Conservation (phyloP, 2,113 vertebrate genomes). For the Pycnonotus jocosus region DNA sequence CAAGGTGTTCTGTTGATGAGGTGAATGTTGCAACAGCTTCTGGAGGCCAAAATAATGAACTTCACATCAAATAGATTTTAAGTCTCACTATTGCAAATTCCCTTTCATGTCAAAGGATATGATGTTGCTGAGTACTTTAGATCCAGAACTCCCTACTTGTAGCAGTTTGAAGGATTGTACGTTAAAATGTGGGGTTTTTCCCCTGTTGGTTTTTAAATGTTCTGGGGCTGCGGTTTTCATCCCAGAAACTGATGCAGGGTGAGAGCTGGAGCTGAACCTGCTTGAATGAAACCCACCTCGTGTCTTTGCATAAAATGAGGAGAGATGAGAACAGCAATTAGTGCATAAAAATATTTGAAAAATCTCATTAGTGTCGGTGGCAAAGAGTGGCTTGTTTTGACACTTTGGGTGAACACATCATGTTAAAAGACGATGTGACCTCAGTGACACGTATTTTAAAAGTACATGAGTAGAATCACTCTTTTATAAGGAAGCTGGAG, state of each 20-base stretch:
- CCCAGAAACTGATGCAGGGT: accelerated
- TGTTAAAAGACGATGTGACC: neutral
- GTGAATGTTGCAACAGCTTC: neutral
- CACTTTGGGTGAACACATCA: neutral
- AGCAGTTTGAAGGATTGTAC: neutral
- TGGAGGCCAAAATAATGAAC: neutral
- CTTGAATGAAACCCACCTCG: neutral
- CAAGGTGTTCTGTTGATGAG: neutral
- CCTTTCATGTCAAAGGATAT: neutral
- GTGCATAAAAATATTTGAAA: neutral
- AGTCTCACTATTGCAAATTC: neutral
- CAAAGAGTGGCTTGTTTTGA: neutral
- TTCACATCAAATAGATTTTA: neutral
- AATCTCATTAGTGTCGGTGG: neutral
- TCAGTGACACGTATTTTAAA: neutral
- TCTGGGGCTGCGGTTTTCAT: neutral
- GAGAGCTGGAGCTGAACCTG: neutral
- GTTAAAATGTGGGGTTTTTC: neutral
- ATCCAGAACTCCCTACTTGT: neutral
- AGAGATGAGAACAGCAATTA: neutral
- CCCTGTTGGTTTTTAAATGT: neutral
- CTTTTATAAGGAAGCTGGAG: neutral
- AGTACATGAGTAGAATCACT: neutral
- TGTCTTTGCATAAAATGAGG: neutral
- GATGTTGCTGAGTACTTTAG: neutral